Evolutionary conservation across 2,113 vertebrate species (phyloP), one percentile per base, ranked within the genome.

Genomic region (Oenanthe melanoleuca): DNA sequence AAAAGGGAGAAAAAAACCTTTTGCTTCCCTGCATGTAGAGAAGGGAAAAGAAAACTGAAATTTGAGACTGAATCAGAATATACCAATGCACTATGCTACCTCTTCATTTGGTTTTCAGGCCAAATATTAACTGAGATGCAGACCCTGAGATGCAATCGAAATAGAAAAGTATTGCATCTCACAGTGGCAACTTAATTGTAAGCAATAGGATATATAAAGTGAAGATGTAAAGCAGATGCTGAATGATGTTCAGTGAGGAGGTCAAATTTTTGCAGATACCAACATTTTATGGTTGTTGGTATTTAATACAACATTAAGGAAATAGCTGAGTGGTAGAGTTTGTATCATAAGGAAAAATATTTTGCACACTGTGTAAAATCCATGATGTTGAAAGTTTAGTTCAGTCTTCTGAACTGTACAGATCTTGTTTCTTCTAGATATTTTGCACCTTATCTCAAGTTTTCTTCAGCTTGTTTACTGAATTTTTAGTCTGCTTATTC

Each of bases 401-500:
- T 96, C 80, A 63, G 71, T 73, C 44, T 94, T 90, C 59, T 79
- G 47, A 90, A 52, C 44, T 87, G 40, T 59, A 47, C 22, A 56
- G 24, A 53, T 95, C 77, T 95, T 95, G 45, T 93, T 96, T 97
- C 80, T 93, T 66, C 49, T 80, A 59, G 75, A 92, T 92, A 94
- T 95, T 97, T 94, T n/a, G 10, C 28, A 60, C 70, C 66, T 97
- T 96, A 95, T 94, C 87, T 90, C 77, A 67, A 87, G 57, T 87
- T 95, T 95, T 95, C 80, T 94, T 92, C 73, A 78, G 53, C 61
- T 95, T 95, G 92, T 95, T 96, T 97, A 96, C 88, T 80, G 89
- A 80, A 93, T 94, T 96, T 93, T 91, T 73, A 93, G 83, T 72
- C 66, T 95, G 96, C 96, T 97, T 96, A 77, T 93, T 96, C 94